Percentiles rank a stretch among this genome's conserved stretches.
These are phyloP conservation scores for Bellardia bayeri DNA, from an alignment of 2,888 invertebrate genomes.

Conservation along the genomic window DNA sequence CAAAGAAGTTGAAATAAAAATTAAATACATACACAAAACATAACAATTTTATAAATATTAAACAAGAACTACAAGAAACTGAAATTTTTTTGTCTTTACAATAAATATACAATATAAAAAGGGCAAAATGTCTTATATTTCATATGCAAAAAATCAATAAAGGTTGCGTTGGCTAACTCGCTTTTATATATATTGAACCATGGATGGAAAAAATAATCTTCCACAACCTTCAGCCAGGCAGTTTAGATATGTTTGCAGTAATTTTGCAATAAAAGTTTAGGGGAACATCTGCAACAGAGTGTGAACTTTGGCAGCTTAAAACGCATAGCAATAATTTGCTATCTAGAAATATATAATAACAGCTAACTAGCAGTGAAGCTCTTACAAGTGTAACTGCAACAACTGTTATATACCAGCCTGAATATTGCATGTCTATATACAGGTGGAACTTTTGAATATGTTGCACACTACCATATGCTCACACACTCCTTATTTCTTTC, in stretches of 20 bases:
- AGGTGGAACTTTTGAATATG: constrained; percentile 7
- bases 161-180: no score
- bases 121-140: no score
- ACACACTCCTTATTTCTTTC: not conserved
- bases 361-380: not conserved
- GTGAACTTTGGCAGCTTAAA: not conserved
- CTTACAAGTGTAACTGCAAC: constrained; percentile 14
- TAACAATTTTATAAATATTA: not conserved
- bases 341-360: constrained; percentile 10
- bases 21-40: not conserved
- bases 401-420: no score
- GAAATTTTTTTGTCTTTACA: no score
- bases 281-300: not conserved
- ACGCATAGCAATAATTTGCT: constrained; percentile 28
- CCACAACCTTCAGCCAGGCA: not conserved
- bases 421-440: not conserved
- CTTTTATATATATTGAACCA: no score
- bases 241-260: not conserved
- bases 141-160: no score
- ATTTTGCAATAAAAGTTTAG: not conserved
- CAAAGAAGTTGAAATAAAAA: no score
- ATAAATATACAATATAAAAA: no score
- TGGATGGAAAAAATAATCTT: no score
- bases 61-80: not conserved
- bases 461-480: not conserved